Conservation (phyloP, 2,888 invertebrate species). For the Drosophila ochracea region DNA sequence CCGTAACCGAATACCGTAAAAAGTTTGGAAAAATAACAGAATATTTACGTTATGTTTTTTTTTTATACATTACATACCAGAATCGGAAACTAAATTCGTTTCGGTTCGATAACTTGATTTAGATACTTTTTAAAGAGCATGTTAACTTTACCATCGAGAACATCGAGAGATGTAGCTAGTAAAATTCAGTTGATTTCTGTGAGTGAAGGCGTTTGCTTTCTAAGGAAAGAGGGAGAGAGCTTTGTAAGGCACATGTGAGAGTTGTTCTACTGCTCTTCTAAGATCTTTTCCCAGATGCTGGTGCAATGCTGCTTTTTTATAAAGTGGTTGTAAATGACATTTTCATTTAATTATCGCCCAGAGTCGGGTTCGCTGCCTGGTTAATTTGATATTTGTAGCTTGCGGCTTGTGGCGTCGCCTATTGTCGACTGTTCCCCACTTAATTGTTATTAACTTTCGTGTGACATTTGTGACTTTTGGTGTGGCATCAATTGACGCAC, state of each 20-base stretch:
- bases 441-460: slow-evolving; percentile 81
- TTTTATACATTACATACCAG: not conserved
- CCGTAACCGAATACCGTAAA: too few relatives aligned
- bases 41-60: not conserved
- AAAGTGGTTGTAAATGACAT: slow-evolving; percentile 44
- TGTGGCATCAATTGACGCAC: slow-evolving; percentile 74
- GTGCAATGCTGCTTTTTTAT: not conserved
- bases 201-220: not conserved
- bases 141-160: not conserved
- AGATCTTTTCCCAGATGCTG: slow-evolving; percentile 6
- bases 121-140: not conserved
- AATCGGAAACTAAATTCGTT: not conserved
- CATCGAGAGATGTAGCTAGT: not conserved
- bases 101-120: not conserved
- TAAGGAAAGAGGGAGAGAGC: not conserved
- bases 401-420: slow-evolving; percentile 23
- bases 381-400: slow-evolving; percentile 52
- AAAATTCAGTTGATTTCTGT: not conserved
- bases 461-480: slow-evolving; percentile 78
- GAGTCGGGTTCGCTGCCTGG: slow-evolving; percentile 1
- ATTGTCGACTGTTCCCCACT: slow-evolving; percentile 43
- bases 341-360: slow-evolving; percentile 50
- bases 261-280: not conserved
- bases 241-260: too few relatives aligned
- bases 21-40: too few relatives aligned